Base-by-base conservation (phyloP, 2,113 vertebrate genomes). In the Phaethon lepturus region DNA sequence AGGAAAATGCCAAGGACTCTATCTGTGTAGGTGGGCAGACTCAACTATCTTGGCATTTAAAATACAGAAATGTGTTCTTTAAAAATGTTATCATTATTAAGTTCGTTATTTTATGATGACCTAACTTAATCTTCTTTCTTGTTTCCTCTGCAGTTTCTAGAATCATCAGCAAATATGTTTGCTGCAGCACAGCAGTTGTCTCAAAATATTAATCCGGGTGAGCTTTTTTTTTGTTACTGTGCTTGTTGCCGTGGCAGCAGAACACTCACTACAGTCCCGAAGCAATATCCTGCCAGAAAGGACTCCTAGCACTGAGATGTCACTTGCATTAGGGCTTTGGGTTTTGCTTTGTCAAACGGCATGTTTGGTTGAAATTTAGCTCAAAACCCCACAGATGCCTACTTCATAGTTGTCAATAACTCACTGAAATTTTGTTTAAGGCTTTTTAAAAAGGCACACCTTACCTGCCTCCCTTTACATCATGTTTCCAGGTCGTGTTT, bases 111-210 rank as follows among this genome's bases (percentile, higher is more conserved):
- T 91, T 68, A 49, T 38, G 6, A 68, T 50, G 13, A 44, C 7
- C 31, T 50, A 49, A 69, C 17, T 82, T 93, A 23, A 85, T 91
- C 53, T 86, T 74, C 4, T 66, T 7, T 29, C 55, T 95, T 82
- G 73, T 59, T 89, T 93, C 59, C 74, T 88, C 79, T 97, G 66
- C 91, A 99, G 99, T 99, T 99, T 97, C 97, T 99, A 76, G 99
- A 99, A 95, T 99, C 99, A 7, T 98, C 98, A 11, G 98, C 98
- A 62, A 98, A 91, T 74, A 99, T 99, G 99, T 99, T 99, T 98
- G 94, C 98, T 64, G 98, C 98, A 67, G 99, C 99, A 7, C 98
- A 98, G 74, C 98, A 99, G 78, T 98, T 99, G 38, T 98, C 97
- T 89, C 98, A 98, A 52, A 98, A 96, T 83, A 93, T 93, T 52